A percentile compares a stretch with the other conserved stretches of the same genome.
Conservation (phyloP, 1,140 invertebrate genomes). For the Gryllus bimaculatus region DNA sequence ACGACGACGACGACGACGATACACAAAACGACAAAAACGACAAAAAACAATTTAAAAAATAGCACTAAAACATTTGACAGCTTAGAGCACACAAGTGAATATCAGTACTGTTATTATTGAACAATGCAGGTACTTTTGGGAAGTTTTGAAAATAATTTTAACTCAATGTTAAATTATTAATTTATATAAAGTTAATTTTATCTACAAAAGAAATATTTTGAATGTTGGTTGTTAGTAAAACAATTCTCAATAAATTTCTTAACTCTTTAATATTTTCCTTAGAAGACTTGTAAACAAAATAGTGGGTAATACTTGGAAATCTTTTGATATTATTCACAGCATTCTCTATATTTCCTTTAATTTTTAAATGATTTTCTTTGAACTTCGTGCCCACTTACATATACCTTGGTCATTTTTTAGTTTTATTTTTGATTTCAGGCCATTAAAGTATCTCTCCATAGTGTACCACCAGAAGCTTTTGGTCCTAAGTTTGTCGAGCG, state of each 20-base stretch:
- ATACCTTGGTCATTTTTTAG: background rate
- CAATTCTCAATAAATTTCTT: background rate
- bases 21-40: too few relatives aligned
- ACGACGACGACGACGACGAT: too few relatives aligned
- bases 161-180: too few relatives aligned
- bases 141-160: too few relatives aligned
- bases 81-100: too few relatives aligned
- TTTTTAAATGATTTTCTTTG: background rate
- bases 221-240: background rate
- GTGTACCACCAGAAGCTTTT: slow-evolving; percentile 37
- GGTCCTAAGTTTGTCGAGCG: slow-evolving; percentile 36
- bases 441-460: slow-evolving; percentile 39
- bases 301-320: background rate
- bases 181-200: too few relatives aligned
- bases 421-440: slow-evolving; percentile 33
- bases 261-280: background rate
- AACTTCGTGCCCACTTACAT: background rate
- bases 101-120: too few relatives aligned
- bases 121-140: too few relatives aligned
- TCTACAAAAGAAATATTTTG: background rate
- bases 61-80: too few relatives aligned
- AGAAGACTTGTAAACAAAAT: background rate
- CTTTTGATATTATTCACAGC: too few relatives aligned
- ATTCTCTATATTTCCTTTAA: too few relatives aligned
- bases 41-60: too few relatives aligned